These are phyloP conservation scores for Cybosia mesomella DNA, from an alignment of 2,888 invertebrate genomes.

Conservation along the genomic window DNA sequence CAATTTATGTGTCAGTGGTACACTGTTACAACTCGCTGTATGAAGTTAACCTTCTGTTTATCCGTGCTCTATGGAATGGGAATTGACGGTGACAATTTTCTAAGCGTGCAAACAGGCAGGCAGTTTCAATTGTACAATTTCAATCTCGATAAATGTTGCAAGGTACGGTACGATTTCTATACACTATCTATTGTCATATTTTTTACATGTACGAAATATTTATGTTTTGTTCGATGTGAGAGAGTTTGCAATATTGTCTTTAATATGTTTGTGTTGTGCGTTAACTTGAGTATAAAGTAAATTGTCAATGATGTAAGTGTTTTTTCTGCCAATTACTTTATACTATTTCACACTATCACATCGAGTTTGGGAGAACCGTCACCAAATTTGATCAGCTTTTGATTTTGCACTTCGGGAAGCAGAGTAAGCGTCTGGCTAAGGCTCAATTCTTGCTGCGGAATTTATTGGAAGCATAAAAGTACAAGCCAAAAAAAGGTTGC, in stretches of 20 bases:
- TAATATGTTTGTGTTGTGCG: background rate
- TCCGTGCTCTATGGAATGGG: background rate
- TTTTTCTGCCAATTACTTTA: background rate
- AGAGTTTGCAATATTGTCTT: background rate
- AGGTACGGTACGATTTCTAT: background rate
- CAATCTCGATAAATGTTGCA: background rate
- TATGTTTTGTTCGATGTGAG: background rate
- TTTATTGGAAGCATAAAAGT: too few species aligned
- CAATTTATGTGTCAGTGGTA: background rate
- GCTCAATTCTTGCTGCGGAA: too few species aligned
- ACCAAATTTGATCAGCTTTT: too few species aligned
- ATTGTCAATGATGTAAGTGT: background rate
- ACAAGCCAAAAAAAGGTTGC: too few species aligned
- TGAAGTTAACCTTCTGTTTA: too few species aligned
- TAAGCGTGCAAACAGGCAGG: background rate
- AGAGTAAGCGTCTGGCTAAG: too few species aligned
- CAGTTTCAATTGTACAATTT: background rate
- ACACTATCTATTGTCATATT: background rate
- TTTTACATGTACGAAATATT: background rate
- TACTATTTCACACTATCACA: too few species aligned
- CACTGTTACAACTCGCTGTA: too few species aligned
- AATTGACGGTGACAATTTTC: background rate
- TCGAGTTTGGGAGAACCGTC: background rate
- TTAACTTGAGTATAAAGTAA: background rate
- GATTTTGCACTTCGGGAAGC: too few species aligned